Conservation (phyloP, 2,113 vertebrate species). For the Oncorhynchus tshawytscha region DNA sequence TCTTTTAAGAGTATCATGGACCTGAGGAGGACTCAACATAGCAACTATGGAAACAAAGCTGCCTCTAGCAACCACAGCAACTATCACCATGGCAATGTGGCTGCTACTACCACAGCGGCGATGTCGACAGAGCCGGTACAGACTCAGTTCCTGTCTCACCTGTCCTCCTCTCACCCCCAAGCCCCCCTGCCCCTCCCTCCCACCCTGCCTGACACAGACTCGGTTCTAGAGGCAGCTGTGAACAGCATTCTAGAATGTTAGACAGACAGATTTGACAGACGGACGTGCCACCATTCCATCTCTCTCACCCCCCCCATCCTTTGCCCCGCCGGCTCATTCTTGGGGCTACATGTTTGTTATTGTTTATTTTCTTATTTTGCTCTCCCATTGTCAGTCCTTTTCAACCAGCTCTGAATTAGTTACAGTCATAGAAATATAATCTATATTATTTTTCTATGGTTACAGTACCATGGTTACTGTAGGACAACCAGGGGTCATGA, state of each 20-base stretch:
- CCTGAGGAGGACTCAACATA: slow-evolving; percentile 81
- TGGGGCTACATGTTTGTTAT: slow-evolving; percentile 12
- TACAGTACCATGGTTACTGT: too few species aligned
- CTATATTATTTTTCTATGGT: too few species aligned
- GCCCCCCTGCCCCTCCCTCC: slow-evolving; percentile 76
- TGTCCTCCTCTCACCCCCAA: slow-evolving; percentile 44
- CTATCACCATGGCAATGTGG: slow-evolving; percentile 47
- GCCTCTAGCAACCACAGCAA: slow-evolving; percentile 39
- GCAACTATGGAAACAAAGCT: slow-evolving; percentile 7
- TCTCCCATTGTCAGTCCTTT: not conserved
- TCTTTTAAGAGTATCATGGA: slow-evolving; percentile 85
- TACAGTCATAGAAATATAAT: too few species aligned
- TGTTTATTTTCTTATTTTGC: not conserved
- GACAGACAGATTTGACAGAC: slow-evolving; percentile 45
- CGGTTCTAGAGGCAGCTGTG: slow-evolving; percentile 97
- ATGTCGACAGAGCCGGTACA: slow-evolving; percentile 45
- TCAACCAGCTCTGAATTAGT: too few species aligned
- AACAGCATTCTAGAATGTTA: slow-evolving; percentile 99
- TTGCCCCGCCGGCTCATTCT: slow-evolving; percentile 20
- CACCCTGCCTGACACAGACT: slow-evolving; percentile 87
- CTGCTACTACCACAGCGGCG: slow-evolving; percentile 19
- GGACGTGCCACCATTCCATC: slow-evolving; percentile 20
- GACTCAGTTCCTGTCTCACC: slow-evolving; percentile 44
- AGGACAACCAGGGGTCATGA: not conserved
- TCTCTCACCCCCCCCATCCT: not conserved